These are phyloP conservation scores for Rhipidura dahli DNA, from an alignment of 2,113 vertebrate genomes.

Conservation along the genomic window DNA sequence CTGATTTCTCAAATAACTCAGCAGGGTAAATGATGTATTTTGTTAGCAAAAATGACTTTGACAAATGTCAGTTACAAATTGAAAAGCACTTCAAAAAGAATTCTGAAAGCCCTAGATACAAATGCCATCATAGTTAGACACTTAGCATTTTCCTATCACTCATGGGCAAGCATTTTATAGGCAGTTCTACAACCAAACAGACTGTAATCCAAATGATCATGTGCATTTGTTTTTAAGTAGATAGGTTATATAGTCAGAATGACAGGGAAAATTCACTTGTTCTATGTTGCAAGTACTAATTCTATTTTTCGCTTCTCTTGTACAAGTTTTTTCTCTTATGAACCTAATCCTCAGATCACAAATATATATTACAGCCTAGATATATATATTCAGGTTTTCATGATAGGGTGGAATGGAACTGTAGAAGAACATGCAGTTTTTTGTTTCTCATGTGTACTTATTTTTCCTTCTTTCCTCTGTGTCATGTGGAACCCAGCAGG, in stretches of 20 bases:
- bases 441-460: not conserved
- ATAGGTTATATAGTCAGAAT: not conserved
- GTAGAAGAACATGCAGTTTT: not conserved
- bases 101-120: not conserved
- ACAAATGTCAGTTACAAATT: not conserved
- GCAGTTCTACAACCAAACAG: not conserved
- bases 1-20: not conserved
- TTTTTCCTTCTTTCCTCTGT: not conserved
- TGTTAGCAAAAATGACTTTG: not conserved
- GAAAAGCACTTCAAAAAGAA: not conserved
- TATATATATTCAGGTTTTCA: not conserved
- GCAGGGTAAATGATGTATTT: not conserved
- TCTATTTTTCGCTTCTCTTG: not conserved
- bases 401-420: rapidly evolving
- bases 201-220: not conserved
- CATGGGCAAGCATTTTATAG: not conserved
- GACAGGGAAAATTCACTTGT: not conserved
- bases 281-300: not conserved
- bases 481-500: not conserved
- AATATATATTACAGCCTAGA: not conserved
- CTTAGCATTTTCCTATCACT: not conserved
- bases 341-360: not conserved
- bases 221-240: not conserved
- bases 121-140: not conserved
- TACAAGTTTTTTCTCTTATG: not conserved